Percentiles rank a stretch among this genome's conserved stretches.
Evolutionary conservation across 1,140 invertebrate genomes (phyloP).

Genomic region (Neodiprion lecontei): DNA sequence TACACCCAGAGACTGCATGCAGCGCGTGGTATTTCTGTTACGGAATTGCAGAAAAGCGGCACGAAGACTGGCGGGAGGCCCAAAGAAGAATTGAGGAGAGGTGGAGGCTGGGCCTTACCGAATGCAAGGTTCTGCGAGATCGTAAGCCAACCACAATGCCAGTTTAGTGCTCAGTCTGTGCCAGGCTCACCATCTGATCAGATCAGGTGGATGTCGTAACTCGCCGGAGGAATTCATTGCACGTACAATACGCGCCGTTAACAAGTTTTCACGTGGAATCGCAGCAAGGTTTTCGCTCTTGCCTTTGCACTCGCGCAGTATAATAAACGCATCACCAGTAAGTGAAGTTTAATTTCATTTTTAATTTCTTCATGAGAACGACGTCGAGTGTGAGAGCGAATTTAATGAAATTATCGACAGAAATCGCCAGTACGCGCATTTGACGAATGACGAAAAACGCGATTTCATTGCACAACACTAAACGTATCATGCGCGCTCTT

Average conservation of each 20-base stretch:
- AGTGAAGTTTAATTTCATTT: not conserved
- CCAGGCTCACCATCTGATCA: conserved; percentile 35
- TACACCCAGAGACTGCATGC: no score
- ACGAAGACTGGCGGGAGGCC: not conserved
- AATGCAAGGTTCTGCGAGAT: not conserved
- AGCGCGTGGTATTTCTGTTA: no score
- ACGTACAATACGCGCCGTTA: not conserved
- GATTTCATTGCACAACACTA: no score
- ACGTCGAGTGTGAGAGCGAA: not conserved
- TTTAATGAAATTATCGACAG: no score
- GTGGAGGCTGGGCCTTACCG: not conserved
- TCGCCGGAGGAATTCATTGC: not conserved
- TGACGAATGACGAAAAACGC: no score
- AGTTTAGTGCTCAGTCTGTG: conserved; percentile 40
- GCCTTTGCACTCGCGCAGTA: no score
- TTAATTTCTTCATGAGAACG: not conserved
- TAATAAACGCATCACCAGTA: no score
- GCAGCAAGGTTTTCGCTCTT: not conserved
- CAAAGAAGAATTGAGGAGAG: not conserved
- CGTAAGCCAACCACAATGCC: not conserved
- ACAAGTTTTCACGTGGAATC: not conserved
- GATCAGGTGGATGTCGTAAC: conserved; percentile 21
- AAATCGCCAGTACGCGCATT: no score
- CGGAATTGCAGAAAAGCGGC: no score
- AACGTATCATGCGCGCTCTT: no score